phyloP scores from a whole-genome alignment of 2,888 invertebrate genomes.

The Ceramica pisi region DNA sequence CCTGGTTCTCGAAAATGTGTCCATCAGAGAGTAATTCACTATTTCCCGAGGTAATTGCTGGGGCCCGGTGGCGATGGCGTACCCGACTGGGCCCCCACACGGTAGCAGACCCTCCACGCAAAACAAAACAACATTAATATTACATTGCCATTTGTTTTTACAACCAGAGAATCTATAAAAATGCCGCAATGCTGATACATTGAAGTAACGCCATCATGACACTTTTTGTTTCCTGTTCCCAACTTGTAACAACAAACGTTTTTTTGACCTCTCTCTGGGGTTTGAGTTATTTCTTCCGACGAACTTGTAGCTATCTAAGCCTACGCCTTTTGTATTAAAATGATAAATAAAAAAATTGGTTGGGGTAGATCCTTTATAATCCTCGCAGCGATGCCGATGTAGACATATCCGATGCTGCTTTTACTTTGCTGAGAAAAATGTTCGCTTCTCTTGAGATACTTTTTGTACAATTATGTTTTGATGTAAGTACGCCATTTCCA shows the following conservation, averaged over 20 bases:
- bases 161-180: conserved; percentile 56
- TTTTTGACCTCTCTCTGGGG: conserved; percentile 67
- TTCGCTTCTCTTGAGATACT: neutral
- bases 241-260: conserved; percentile 72
- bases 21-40: conserved; percentile 71
- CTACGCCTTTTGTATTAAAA: conserved; percentile 60
- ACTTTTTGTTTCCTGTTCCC: conserved; percentile 71
- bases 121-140: conserved; percentile 62
- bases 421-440: conserved; percentile 27
- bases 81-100: conserved; percentile 46
- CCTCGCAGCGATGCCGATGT: conserved; percentile 47
- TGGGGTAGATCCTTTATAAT: conserved; percentile 65
- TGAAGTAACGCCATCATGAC: conserved; percentile 63
- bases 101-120: conserved; percentile 55
- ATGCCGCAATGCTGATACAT: conserved; percentile 56
- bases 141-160: conserved; percentile 70
- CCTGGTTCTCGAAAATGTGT: conserved; percentile 71
- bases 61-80: conserved; percentile 41
- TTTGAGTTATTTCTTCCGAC: conserved; percentile 80
- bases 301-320: conserved; percentile 62
- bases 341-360: conserved; percentile 64
- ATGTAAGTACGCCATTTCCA: conserved; percentile 18
- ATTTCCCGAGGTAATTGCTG: conserved; percentile 70
- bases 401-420: conserved; percentile 33
- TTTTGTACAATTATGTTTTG: conserved; percentile 7